phyloP scores from a whole-genome alignment of 2,888 invertebrate species.

The Lamellibrachia columna region DNA sequence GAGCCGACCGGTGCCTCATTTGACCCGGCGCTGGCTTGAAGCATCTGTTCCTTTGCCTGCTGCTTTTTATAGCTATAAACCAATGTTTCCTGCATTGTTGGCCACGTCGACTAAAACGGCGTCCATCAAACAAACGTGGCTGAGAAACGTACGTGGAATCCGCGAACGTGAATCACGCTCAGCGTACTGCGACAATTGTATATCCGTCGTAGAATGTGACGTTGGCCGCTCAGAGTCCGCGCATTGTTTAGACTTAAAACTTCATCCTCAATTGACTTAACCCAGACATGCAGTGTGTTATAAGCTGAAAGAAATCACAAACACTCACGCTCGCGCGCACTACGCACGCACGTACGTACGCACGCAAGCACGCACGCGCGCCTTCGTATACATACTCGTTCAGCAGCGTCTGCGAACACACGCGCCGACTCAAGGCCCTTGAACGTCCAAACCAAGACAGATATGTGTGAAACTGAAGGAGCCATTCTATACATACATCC shows the following conservation, averaged over 20 bases:
- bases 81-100: slow-evolving; percentile 16
- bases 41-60: background rate
- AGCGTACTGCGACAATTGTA: background rate
- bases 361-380: too few species aligned
- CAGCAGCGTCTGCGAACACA: too few species aligned
- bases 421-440: too few species aligned
- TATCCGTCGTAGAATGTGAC: background rate
- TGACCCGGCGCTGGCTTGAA: background rate
- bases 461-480: too few species aligned
- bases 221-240: background rate
- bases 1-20: background rate
- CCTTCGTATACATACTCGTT: too few species aligned
- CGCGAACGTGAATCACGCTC: background rate
- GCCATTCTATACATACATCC: too few species aligned
- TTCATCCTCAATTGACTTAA: background rate
- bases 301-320: too few species aligned
- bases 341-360: too few species aligned
- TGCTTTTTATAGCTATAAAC: slow-evolving; percentile 12
- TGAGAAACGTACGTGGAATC: background rate
- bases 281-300: too few species aligned
- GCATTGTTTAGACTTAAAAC: background rate
- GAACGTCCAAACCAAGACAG: too few species aligned
- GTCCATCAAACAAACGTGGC: background rate
- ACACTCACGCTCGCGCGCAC: too few species aligned
- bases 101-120: background rate